These are phyloP conservation scores for Cephus sareptanus DNA, from an alignment of 2,888 invertebrate species.

Conservation along the genomic window DNA sequence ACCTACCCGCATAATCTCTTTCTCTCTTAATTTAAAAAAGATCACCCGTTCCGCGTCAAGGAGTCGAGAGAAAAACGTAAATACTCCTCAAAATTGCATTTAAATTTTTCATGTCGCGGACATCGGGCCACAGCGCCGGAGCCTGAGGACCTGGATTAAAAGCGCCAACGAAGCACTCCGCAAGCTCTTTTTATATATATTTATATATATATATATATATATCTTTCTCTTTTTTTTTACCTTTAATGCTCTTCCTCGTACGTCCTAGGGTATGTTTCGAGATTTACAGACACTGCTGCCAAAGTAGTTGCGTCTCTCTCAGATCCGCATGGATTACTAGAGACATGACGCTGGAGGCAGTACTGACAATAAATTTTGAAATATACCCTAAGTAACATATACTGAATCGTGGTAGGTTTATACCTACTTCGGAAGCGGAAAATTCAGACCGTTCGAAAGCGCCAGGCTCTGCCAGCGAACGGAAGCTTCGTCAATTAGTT, in stretches of 20 bases:
- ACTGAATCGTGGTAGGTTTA: neutral
- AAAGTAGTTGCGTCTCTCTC: neutral
- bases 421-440: neutral
- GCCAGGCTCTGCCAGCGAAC: neutral
- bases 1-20: slow-evolving; percentile 30
- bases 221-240: neutral
- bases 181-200: neutral
- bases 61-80: neutral
- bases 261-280: neutral
- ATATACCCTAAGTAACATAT: neutral
- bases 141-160: neutral
- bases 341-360: neutral
- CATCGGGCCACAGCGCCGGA: neutral
- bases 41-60: neutral
- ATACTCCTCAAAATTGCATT: neutral
- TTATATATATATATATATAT: neutral
- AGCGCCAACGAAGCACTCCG: neutral
- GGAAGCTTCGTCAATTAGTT: neutral
- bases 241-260: no score
- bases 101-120: neutral
- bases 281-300: neutral
- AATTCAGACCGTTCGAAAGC: neutral
- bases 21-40: slow-evolving; percentile 4
- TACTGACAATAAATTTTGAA: neutral
- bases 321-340: neutral